A percentile compares a stretch with the other conserved stretches of the same genome.
Evolutionary conservation across 2,888 invertebrate species (phyloP).

Genomic region (Pyrgus malvae): DNA sequence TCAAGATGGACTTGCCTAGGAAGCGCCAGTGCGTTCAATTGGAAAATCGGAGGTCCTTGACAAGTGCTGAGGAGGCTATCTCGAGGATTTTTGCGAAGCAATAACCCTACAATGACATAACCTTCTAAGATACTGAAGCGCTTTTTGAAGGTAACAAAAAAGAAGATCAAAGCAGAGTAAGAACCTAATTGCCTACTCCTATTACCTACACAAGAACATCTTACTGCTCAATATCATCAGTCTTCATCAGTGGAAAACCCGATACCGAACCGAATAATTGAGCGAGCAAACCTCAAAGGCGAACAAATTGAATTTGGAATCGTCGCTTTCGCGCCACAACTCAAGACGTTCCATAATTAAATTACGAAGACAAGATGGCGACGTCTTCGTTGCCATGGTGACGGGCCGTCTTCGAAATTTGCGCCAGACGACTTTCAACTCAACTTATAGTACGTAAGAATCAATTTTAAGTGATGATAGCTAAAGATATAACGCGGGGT

Average conservation of each 20-base stretch:
- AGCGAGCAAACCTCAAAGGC: conserved; percentile 61
- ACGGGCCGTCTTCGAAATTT: conserved; percentile 54
- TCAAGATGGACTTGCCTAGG: too few relatives aligned
- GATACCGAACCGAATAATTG: conserved; percentile 41
- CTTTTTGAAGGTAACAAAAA: too few relatives aligned
- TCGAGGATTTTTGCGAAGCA: too few relatives aligned
- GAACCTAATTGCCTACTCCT: too few relatives aligned
- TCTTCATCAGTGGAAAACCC: conserved; percentile 7
- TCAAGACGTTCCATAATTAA: conserved; percentile 69
- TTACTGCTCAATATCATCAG: too few relatives aligned
- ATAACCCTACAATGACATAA: too few relatives aligned
- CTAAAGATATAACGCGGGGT: conserved; percentile 30
- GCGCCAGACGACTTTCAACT: conserved; percentile 38
- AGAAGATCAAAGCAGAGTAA: too few relatives aligned
- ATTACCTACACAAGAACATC: too few relatives aligned
- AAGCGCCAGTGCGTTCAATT: too few relatives aligned
- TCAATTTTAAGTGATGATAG: conserved; percentile 29
- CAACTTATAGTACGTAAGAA: conserved; percentile 36
- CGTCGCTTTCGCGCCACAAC: conserved; percentile 66
- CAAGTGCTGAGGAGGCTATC: too few relatives aligned
- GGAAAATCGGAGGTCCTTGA: too few relatives aligned
- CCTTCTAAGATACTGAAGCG: too few relatives aligned
- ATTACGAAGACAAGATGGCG: conserved; percentile 67
- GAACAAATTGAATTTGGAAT: conserved; percentile 60
- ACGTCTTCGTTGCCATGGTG: conserved; percentile 62